Evolutionary conservation across 1,140 invertebrate genomes (phyloP).

Genomic region (Drosophila bipectinata): DNA sequence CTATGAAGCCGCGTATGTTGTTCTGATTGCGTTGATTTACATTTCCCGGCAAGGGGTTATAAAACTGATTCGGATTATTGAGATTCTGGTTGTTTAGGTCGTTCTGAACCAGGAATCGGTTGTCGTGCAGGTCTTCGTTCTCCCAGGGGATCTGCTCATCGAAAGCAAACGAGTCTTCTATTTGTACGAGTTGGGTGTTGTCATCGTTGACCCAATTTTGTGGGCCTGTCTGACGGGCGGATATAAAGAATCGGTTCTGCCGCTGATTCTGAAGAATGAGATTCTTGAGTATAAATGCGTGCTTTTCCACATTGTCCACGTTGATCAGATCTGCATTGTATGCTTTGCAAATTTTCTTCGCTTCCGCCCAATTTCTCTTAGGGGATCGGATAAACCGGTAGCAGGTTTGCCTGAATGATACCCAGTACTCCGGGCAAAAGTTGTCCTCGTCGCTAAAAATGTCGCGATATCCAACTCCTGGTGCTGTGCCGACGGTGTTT

Average conservation of each 20-base stretch:
- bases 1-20: slow-evolving; percentile 71
- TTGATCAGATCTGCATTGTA: slow-evolving; percentile 92
- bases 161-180: slow-evolving; percentile 93
- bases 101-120: slow-evolving; percentile 76
- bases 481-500: slow-evolving; percentile 34
- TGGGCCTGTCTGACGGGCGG: slow-evolving; percentile 89
- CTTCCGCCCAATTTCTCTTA: slow-evolving; percentile 90
- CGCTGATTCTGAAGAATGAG: slow-evolving; percentile 92
- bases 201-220: slow-evolving; percentile 95
- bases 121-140: slow-evolving; percentile 78
- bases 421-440: slow-evolving; percentile 93
- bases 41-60: slow-evolving; percentile 84
- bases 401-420: slow-evolving; percentile 90
- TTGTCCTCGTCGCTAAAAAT: slow-evolving; percentile 73
- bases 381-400: slow-evolving; percentile 95
- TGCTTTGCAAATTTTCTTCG: slow-evolving; percentile 91
- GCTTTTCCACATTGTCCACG: slow-evolving; percentile 93
- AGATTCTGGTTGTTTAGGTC: slow-evolving; percentile 71
- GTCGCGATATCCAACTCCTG: slow-evolving; percentile 53
- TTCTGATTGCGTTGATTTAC: slow-evolving; percentile 75
- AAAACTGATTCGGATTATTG: slow-evolving; percentile 81
- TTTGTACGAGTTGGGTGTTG: slow-evolving; percentile 89
- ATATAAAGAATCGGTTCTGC: slow-evolving; percentile 94
- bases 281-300: slow-evolving; percentile 92
- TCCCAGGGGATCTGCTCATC: slow-evolving; percentile 70